Evolutionary conservation across 2,888 invertebrate genomes (phyloP).

Genomic region (Lochmaea capreae): DNA sequence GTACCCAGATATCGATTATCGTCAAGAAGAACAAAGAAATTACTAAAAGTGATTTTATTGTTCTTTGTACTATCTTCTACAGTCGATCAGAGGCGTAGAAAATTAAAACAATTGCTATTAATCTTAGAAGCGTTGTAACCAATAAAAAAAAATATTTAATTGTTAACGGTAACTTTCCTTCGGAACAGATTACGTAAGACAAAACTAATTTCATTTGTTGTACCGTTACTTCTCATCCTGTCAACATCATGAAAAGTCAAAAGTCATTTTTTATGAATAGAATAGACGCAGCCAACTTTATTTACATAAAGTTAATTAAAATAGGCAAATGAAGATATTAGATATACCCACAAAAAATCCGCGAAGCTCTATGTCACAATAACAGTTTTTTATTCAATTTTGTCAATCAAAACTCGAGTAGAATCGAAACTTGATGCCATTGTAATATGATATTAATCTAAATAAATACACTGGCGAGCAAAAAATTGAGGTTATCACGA

Average conservation of each 20-base stretch:
- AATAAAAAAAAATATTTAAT: background rate
- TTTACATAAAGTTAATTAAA: too few relatives aligned
- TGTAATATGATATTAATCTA: too few relatives aligned
- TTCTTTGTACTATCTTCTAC: background rate
- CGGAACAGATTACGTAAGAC: background rate
- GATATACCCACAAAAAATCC: too few relatives aligned
- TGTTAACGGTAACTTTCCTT: background rate
- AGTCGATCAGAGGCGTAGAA: background rate
- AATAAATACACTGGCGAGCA: too few relatives aligned
- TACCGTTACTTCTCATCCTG: background rate
- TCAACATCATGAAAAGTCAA: background rate
- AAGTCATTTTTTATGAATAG: background rate
- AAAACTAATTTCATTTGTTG: background rate
- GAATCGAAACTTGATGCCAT: too few relatives aligned
- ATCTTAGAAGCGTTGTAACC: background rate
- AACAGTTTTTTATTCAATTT: too few relatives aligned
- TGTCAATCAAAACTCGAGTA: too few relatives aligned
- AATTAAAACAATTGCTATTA: conserved; percentile 1
- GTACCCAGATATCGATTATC: background rate
- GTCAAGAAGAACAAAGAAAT: background rate
- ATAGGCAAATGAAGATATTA: too few relatives aligned
- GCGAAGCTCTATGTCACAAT: too few relatives aligned
- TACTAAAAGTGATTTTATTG: background rate
- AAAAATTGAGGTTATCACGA: too few relatives aligned
- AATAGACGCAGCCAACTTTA: too few relatives aligned